phyloP scores from a whole-genome alignment of 2,888 invertebrate species.

The Stictocephala bisonia region DNA sequence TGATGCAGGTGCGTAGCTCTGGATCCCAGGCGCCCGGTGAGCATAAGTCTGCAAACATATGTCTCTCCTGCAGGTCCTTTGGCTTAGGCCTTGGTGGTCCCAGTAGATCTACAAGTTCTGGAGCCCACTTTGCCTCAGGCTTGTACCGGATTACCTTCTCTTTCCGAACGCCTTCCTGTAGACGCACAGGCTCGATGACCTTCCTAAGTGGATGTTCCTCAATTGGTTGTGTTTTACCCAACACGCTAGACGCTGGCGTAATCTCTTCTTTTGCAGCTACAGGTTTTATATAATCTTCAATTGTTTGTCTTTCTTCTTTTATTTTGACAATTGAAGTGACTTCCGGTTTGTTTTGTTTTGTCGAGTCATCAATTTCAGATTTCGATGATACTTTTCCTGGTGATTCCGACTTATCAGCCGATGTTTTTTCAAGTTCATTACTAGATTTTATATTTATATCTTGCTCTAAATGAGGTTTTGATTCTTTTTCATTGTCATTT shows the following conservation, averaged over 20 bases:
- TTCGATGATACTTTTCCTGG: too few relatives aligned
- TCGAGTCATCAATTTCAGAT: too few relatives aligned
- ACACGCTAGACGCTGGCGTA: too few relatives aligned
- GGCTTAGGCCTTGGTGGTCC: constrained; percentile 8
- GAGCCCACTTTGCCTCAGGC: constrained; percentile 22
- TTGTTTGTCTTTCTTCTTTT: too few relatives aligned
- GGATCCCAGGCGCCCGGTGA: constrained; percentile 16
- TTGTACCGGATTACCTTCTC: constrained; percentile 38
- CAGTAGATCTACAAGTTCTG: constrained; percentile 20
- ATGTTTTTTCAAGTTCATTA: too few relatives aligned
- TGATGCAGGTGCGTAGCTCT: constrained; percentile 31
- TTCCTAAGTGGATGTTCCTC: background rate
- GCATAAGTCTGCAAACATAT: constrained; percentile 12
- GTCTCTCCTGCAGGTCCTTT: constrained; percentile 1
- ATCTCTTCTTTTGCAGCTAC: constrained; percentile 15
- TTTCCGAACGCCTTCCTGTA: background rate
- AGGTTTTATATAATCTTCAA: too few relatives aligned
- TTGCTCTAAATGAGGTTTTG: too few relatives aligned
- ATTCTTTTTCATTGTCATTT: too few relatives aligned
- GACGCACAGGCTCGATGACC: background rate
- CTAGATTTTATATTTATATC: too few relatives aligned
- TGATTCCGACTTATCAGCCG: too few relatives aligned
- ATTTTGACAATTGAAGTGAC: too few relatives aligned
- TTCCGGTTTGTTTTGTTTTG: too few relatives aligned
- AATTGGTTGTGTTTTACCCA: background rate